phyloP scores from a whole-genome alignment of 2,797 vertebrate species.

The Alcedo quadribrachys region DNA sequence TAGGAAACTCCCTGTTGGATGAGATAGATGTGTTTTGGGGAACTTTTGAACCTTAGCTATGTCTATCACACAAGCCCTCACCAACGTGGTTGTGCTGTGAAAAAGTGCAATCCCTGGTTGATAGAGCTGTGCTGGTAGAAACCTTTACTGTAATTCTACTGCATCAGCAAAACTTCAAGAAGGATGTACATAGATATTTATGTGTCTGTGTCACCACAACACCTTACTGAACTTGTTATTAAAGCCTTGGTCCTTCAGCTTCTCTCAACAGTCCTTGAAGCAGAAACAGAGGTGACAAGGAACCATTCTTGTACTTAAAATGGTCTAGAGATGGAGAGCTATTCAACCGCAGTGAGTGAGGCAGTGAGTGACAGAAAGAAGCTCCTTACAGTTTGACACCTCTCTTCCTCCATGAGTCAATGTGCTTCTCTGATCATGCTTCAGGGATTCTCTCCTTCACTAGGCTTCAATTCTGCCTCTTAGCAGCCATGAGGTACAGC shows the following conservation, averaged over 20 bases:
- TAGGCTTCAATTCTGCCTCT: not conserved
- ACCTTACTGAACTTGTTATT: not conserved
- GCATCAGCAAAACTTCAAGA: not conserved
- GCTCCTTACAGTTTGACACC: not conserved
- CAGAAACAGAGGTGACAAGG: not conserved
- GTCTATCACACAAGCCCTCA: not conserved
- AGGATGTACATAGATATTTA: not conserved
- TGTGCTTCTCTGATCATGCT: not conserved
- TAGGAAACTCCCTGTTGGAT: not conserved
- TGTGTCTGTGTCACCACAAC: not conserved
- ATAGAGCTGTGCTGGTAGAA: not conserved
- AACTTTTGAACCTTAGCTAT: not conserved
- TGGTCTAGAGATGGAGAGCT: not conserved
- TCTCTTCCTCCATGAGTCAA: not conserved
- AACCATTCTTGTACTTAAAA: not conserved
- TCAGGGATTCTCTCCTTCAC: not conserved
- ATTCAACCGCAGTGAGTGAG: not conserved
- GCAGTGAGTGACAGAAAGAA: not conserved
- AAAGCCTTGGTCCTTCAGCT: not conserved
- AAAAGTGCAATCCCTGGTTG: not conserved
- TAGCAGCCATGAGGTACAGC: not conserved
- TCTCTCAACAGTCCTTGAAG: not conserved
- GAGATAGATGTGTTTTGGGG: not conserved
- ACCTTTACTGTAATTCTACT: not conserved
- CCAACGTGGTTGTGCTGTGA: accelerated